These are phyloP conservation scores for Bombus waltoni DNA, from an alignment of 1,140 invertebrate species.

Conservation along the genomic window DNA sequence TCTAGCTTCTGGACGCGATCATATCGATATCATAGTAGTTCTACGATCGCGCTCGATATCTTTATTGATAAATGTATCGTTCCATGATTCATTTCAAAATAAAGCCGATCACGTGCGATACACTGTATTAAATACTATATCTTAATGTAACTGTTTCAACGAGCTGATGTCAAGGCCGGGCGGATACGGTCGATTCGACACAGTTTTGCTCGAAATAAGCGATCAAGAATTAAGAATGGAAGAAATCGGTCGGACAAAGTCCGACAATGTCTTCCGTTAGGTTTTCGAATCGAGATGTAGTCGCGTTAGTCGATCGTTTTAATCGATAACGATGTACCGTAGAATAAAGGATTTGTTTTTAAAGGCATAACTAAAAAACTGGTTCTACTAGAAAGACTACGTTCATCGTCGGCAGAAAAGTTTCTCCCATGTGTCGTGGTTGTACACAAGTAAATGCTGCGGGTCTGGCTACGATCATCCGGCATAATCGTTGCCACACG, in stretches of 20 bases:
- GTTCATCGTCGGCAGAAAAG: conserved; percentile 7
- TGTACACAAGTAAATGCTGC: conserved; percentile 1
- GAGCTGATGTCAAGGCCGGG: neutral
- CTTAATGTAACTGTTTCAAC: neutral
- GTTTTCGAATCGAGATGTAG: no score
- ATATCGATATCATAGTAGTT: no score
- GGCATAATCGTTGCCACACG: conserved; percentile 66
- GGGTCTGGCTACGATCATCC: conserved; percentile 40
- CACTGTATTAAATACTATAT: neutral
- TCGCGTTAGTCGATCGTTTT: neutral
- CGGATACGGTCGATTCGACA: no score
- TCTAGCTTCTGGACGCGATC: no score
- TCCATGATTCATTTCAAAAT: neutral
- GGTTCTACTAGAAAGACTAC: neutral
- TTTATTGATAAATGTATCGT: neutral
- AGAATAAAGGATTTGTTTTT: neutral
- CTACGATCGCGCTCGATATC: neutral
- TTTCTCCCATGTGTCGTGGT: neutral
- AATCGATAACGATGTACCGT: neutral
- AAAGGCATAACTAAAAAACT: neutral
- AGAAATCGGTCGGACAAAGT: neutral
- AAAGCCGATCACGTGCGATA: neutral
- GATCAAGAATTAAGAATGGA: neutral
- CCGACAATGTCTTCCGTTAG: neutral
- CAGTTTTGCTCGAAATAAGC: no score